Evolutionary conservation across 2,797 vertebrate genomes (phyloP).

Genomic region (Taeniopygia guttata): DNA sequence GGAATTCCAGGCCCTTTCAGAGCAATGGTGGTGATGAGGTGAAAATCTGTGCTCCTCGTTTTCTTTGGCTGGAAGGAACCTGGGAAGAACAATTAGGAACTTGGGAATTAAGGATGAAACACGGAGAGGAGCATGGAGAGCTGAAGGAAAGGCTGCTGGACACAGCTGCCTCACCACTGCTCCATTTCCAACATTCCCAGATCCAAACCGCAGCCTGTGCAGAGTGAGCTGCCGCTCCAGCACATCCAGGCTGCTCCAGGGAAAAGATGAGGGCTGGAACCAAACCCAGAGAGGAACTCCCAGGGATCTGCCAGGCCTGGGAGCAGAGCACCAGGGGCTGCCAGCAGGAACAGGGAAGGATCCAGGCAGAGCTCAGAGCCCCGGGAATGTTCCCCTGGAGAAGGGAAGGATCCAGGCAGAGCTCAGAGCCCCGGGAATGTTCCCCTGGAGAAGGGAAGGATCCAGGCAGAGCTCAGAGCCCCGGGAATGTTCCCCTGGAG

Average conservation of each 20-base stretch:
- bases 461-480: no score
- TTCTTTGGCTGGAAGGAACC: rapidly evolving
- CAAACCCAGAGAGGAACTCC: neutral
- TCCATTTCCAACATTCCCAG: neutral
- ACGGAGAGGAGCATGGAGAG: neutral
- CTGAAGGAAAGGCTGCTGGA: rapidly evolving
- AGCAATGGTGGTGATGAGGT: neutral
- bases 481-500: no score
- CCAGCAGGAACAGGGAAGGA: neutral
- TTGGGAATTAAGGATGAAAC: neutral
- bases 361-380: no score
- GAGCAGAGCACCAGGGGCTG: neutral
- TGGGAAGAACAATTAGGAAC: neutral
- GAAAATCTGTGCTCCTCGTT: neutral
- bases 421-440: no score
- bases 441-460: no score
- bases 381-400: neutral
- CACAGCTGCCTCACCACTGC: neutral
- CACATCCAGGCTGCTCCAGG: rapidly evolving
- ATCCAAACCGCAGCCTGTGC: rapidly evolving
- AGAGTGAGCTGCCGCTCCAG: neutral
- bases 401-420: neutral
- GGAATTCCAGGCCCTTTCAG: neutral
- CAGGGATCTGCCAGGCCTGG: neutral
- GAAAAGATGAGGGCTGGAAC: neutral